These are phyloP conservation scores for Mechanitis messenoides DNA, from an alignment of 2,888 invertebrate species.

Conservation along the genomic window DNA sequence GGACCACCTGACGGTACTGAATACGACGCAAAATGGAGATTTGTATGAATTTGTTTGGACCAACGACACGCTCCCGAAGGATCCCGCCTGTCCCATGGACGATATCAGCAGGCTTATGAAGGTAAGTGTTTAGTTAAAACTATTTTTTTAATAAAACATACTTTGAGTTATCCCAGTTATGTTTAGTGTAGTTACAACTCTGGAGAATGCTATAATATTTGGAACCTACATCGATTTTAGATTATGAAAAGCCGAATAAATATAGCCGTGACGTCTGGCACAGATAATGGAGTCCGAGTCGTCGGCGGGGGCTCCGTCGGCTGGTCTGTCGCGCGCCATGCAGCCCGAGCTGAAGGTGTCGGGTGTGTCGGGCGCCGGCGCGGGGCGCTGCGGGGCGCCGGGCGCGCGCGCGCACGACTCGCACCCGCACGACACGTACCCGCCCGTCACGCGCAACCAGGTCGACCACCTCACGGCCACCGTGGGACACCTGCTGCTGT, in stretches of 20 bases:
- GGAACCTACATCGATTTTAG: too few species aligned
- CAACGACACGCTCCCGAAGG: conserved; percentile 88
- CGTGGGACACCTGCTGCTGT: conserved; percentile 87
- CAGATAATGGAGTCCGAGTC: conserved; percentile 68
- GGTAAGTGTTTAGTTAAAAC: conserved; percentile 55
- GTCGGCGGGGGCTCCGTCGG: conserved; percentile 77
- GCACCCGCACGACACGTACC: conserved; percentile 82
- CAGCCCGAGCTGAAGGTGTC: conserved; percentile 80
- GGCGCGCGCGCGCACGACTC: conserved; percentile 78
- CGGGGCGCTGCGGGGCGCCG: conserved; percentile 80
- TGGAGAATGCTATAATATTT: too few species aligned
- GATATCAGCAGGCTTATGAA: conserved; percentile 82
- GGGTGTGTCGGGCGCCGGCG: conserved; percentile 80
- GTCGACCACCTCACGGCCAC: conserved; percentile 90
- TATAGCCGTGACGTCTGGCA: neutral
- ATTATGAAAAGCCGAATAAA: too few species aligned
- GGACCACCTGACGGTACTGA: conserved; percentile 82
- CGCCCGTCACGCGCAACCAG: conserved; percentile 88
- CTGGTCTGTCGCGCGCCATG: conserved; percentile 77
- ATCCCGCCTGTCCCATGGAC: conserved; percentile 83
- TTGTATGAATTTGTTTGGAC: conserved; percentile 87
- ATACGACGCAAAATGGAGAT: conserved; percentile 77
- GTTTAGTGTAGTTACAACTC: too few species aligned
- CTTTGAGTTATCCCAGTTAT: too few species aligned
- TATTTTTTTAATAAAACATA: neutral